Evolutionary conservation across 2,113 vertebrate species (phyloP).

Genomic region (Cryptomyrus ogoouensis): DNA sequence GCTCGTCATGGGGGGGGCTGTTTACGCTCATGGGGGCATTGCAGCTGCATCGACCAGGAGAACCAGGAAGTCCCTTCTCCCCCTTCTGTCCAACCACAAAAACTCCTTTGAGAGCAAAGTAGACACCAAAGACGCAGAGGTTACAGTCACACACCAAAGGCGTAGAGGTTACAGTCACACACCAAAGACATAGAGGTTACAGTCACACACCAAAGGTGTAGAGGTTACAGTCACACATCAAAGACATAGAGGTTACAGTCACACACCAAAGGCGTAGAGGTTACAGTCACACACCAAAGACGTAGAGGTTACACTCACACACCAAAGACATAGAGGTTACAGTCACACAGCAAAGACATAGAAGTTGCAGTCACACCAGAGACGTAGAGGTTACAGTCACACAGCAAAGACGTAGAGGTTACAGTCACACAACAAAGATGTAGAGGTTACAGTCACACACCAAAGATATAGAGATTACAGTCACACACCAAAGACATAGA

Average conservation of each 20-base stretch:
- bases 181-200: not conserved
- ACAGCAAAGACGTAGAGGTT: not conserved
- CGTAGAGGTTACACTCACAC: too few relatives aligned
- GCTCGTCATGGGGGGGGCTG: conserved; percentile 63
- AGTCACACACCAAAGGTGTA: not conserved
- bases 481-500: not conserved
- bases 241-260: not conserved
- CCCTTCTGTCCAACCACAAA: conserved; percentile 83
- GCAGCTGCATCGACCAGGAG: conserved; percentile 83
- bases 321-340: not conserved
- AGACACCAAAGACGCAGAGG: not conserved
- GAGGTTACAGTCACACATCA: not conserved
- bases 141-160: not conserved
- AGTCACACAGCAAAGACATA: not conserved
- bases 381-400: not conserved
- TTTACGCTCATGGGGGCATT: conserved; percentile 59
- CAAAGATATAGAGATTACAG: not conserved
- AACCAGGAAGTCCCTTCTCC: conserved; percentile 79
- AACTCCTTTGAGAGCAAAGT: conserved; percentile 57
- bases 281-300: not conserved
- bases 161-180: not conserved
- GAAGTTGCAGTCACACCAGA: not conserved
- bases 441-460: not conserved
- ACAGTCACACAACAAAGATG: not conserved
- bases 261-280: not conserved